A percentile compares a stretch with the other conserved stretches of the same genome.
These are phyloP conservation scores for Encarsia formosa DNA, from an alignment of 2,888 invertebrate species.

Conservation along the genomic window DNA sequence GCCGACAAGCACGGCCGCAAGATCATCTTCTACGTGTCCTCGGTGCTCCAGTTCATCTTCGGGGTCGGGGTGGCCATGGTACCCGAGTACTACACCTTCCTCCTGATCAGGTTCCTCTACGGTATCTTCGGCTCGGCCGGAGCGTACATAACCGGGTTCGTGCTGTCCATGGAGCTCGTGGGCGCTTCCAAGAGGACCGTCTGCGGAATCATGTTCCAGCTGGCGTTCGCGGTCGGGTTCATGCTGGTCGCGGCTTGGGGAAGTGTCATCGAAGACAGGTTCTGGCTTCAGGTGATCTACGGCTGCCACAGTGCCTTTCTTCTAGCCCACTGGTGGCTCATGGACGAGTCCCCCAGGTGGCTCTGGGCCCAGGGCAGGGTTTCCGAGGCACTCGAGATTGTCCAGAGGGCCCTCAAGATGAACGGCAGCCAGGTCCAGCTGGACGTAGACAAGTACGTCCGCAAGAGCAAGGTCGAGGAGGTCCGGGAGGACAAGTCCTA, in stretches of 20 bases:
- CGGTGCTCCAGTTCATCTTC: constrained; percentile 65
- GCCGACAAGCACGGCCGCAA: constrained; percentile 80
- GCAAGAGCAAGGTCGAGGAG: constrained; percentile 55
- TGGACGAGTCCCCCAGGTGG: constrained; percentile 88
- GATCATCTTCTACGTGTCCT: constrained; percentile 73
- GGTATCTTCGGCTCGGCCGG: constrained; percentile 84
- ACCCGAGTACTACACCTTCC: constrained; percentile 71
- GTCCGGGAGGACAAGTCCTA: constrained; percentile 54
- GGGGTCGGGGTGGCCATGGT: constrained; percentile 68
- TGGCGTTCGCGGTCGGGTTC: constrained; percentile 73
- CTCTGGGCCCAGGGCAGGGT: constrained; percentile 77
- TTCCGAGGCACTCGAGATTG: constrained; percentile 69
- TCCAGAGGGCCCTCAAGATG: constrained; percentile 70
- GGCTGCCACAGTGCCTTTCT: constrained; percentile 71
- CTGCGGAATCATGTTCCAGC: constrained; percentile 77
- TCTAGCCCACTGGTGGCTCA: constrained; percentile 79
- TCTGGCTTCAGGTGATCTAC: constrained; percentile 72
- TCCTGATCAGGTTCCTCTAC: constrained; percentile 65
- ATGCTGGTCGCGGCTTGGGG: constrained; percentile 84
- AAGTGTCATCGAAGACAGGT: constrained; percentile 67
- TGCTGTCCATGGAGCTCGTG: constrained; percentile 77
- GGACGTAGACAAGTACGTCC: constrained; percentile 62
- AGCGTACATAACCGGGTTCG: constrained; percentile 61
- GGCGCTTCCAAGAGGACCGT: constrained; percentile 74
- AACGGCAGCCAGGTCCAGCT: constrained; percentile 63